Evolutionary conservation across 1,140 invertebrate species (phyloP), one percentile per base, ranked within the genome.

Genomic region (Sitophilus oryzae): DNA sequence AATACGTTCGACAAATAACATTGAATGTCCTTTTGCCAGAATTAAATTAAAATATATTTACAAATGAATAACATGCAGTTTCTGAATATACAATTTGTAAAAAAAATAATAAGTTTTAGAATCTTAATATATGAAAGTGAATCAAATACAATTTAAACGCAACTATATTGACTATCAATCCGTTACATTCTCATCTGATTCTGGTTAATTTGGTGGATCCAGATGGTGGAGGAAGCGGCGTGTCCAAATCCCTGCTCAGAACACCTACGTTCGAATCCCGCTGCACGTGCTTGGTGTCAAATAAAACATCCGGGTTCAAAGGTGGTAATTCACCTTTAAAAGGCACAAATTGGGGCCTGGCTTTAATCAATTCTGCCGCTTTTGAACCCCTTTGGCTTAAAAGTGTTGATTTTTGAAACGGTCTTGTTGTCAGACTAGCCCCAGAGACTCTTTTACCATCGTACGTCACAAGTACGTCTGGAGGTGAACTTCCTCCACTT

Each of bases 381-480:
- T 79, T 77, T 0, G 79, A 77, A 5, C 60, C 59, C 22, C 54
- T 11, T 81, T 63, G 21, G 77, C 76, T 8, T 75, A 77, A 9
- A 74, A 79, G 51, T 1, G 67, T 66, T 9, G 60, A 62, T 1
- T 52, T 65, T 49, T 74, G 76, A 10, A 75, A 73, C 6, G 80
- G 74, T 44, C 79, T 75, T 0, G 79, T 76, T 0, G 82, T 79
- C 8, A 86, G 64, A 9, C 76, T 79, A 8, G 76, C 74, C 38
- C 82, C 83, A 2, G 83, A 79, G 4, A 88, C 76, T 15, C 77
- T 79, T 66, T 84, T 85, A 0, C 84, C 85, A 60, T 89, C 85
- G 58, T 82, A 88, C 5, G 84, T 82, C 8, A 85, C 79, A 16
- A 85, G 76, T 0, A 80, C 79, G 30, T 72, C 78, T 44, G 62